Evolutionary conservation across 2,113 vertebrate genomes (phyloP).

Genomic region (Mustelus asterias): DNA sequence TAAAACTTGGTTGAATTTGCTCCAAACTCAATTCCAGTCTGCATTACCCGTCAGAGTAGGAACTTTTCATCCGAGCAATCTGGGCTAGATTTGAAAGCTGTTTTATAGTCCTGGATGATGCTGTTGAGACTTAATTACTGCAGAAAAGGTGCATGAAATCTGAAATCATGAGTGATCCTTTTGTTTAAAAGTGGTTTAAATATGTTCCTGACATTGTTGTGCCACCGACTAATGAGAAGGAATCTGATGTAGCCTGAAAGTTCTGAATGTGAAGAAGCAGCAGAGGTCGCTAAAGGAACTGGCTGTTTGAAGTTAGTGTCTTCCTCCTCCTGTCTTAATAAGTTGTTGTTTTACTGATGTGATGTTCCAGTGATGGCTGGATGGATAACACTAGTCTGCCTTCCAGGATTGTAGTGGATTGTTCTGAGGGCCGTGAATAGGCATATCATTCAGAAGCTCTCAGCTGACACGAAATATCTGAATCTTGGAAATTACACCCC

Average conservation of each 20-base stretch:
- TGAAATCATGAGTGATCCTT: background rate
- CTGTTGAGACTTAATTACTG: background rate
- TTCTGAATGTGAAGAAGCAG: background rate
- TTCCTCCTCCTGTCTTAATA: background rate
- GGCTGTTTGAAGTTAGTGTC: background rate
- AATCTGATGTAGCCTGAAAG: background rate
- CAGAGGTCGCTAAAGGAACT: background rate
- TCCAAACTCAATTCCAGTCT: background rate
- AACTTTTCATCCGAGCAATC: background rate
- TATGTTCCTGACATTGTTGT: background rate
- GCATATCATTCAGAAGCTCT: background rate
- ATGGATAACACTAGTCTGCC: background rate
- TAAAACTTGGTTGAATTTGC: background rate
- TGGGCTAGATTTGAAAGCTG: background rate
- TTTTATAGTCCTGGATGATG: background rate
- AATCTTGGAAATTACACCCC: background rate
- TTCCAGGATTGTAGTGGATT: background rate
- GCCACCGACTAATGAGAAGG: background rate
- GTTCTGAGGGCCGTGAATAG: background rate
- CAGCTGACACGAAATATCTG: background rate
- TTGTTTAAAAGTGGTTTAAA: conserved; percentile 10
- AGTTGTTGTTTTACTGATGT: background rate
- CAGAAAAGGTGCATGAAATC: background rate
- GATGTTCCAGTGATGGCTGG: background rate
- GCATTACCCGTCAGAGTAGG: background rate